Percentiles rank a stretch among this genome's conserved stretches.
These are phyloP conservation scores for Nematolebias whitei DNA, from an alignment of 2,113 vertebrate genomes.

Conservation along the genomic window DNA sequence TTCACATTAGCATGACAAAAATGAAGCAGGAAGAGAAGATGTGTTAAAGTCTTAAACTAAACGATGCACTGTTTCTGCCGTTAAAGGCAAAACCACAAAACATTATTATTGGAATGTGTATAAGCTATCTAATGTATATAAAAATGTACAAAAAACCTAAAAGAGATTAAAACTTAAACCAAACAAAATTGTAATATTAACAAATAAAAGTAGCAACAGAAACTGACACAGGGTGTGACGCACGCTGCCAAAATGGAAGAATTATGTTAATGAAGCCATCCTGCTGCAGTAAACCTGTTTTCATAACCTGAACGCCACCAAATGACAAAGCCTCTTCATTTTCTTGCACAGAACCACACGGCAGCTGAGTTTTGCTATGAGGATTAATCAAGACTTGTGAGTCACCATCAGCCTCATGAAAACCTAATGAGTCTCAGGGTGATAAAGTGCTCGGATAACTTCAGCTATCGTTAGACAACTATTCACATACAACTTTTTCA, in stretches of 20 bases:
- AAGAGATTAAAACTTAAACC: too few relatives aligned
- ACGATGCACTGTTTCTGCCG: too few relatives aligned
- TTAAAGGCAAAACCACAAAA: too few relatives aligned
- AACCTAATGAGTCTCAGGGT: constrained; percentile 45
- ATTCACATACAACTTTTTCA: constrained; percentile 41
- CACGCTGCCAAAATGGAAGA: constrained; percentile 39
- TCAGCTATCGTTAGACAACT: constrained; percentile 46
- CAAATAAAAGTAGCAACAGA: constrained; percentile 32
- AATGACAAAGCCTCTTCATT: constrained; percentile 33
- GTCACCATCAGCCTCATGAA: constrained; percentile 50
- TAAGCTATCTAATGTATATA: too few relatives aligned
- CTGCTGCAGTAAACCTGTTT: constrained; percentile 3
- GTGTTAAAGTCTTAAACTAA: too few relatives aligned
- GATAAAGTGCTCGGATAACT: constrained; percentile 46
- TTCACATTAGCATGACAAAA: too few relatives aligned
- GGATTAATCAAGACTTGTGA: constrained; percentile 54
- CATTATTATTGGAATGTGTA: too few relatives aligned
- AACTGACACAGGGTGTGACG: constrained; percentile 10
- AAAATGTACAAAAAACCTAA: too few relatives aligned
- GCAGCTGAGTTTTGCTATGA: constrained; percentile 31
- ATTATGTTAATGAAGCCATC: constrained; percentile 34
- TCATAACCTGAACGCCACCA: constrained; percentile 26
- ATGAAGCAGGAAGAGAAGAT: too few relatives aligned
- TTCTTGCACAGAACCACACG: constrained; percentile 38
- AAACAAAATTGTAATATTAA: background rate